Conservation (phyloP, 2,113 vertebrate species). For the Penelope pileata region DNA sequence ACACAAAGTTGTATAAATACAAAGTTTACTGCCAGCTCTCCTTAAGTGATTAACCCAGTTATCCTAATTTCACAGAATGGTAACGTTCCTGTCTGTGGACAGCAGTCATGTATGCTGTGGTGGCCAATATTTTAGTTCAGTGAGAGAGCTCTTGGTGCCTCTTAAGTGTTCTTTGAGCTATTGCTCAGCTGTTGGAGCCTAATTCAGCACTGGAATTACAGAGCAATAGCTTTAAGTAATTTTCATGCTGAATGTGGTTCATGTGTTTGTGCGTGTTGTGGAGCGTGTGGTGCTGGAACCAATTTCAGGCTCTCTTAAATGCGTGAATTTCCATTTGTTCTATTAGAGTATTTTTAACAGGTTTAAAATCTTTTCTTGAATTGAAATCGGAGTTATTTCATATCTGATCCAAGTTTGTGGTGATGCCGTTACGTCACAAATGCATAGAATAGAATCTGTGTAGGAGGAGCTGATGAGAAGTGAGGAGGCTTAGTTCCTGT, state of each 20-base stretch:
- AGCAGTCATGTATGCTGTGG: slow-evolving; percentile 43
- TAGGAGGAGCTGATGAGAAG: not conserved
- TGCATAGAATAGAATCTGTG: not conserved
- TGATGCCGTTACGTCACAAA: not conserved
- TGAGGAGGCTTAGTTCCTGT: slow-evolving; percentile 19
- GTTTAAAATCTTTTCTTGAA: slow-evolving; percentile 15
- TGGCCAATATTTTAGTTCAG: slow-evolving; percentile 52
- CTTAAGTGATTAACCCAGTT: not conserved
- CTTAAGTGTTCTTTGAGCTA: slow-evolving; percentile 40
- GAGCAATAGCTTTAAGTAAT: slow-evolving; percentile 39
- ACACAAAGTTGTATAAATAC: not conserved
- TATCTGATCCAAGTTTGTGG: slow-evolving; percentile 11
- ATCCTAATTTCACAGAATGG: not conserved
- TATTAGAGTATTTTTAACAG: slow-evolving; percentile 34
- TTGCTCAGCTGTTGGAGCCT: slow-evolving; percentile 32
- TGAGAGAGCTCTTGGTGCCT: slow-evolving; percentile 63
- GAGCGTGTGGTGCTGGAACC: slow-evolving; percentile 61
- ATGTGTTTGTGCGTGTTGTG: slow-evolving; percentile 60
- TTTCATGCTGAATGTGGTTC: slow-evolving; percentile 61
- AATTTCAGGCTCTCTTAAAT: slow-evolving; percentile 59
- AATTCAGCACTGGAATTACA: slow-evolving; percentile 52
- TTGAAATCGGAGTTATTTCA: slow-evolving; percentile 6
- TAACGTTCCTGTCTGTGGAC: slow-evolving; percentile 47
- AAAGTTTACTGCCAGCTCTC: slow-evolving; percentile 24
- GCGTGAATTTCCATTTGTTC: slow-evolving; percentile 45